Evolutionary conservation across 2,113 vertebrate species (phyloP), one percentile per base, ranked within the genome.

Genomic region (Chamaetylas fuelleborni): DNA sequence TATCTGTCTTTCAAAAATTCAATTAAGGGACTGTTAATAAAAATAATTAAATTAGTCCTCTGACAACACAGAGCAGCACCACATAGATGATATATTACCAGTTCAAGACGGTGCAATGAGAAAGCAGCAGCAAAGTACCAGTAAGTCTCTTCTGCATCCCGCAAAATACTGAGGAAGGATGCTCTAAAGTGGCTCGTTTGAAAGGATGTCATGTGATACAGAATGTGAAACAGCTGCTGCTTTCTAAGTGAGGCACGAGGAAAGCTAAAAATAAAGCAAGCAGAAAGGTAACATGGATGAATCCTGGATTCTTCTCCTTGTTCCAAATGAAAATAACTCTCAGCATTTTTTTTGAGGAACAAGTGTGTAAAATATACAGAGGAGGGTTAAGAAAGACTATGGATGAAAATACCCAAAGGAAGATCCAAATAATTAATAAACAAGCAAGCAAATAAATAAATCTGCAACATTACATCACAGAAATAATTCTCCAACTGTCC

Each of bases 1-100:
- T 92, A 96, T 94, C 91, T 84, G 69, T 77, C 91, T 81, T 89
- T 76, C 88, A 91, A 94, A 94, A 95, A 97, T 95, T 93, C 36
- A 93, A 58, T 97, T 95, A 95, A 91, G 57, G 53, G 19, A 45
- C 33, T 86, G 54, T 58, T 96, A 86, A 96, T 77, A 91, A 96
- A 93, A 97, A 96, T 90, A 96, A 97, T 92, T 93, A 61, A 90
- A 84, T 96, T 92, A 93, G 53, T 72, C 48, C 22, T 92, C 65
- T 86, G 90, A 91, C 61, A 94, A 74, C 57, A 81, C 20, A 86
- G 24, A 86, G 29, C 83, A 91, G 86, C 24, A 76, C 25, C 40
- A 82, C 40, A 50, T 1, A 80, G 54, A 90, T 65, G 79, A 71
- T 26, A 26, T 78, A 81, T 16, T 80, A 53, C 25, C 57, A 78